Conservation (phyloP, 2,888 invertebrate species). For the Mimumesa dahlbomi region DNA sequence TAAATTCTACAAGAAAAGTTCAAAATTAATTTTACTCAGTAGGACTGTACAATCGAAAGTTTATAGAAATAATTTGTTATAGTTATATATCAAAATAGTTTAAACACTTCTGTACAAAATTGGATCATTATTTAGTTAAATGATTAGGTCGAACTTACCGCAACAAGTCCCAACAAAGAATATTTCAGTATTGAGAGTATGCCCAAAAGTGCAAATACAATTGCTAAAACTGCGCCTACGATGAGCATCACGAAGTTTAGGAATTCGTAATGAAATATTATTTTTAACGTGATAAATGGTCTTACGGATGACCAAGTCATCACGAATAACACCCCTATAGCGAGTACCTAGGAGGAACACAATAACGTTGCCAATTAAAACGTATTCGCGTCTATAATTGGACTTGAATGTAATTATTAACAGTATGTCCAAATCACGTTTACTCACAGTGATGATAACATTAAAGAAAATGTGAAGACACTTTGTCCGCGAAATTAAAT, state of each 20-base stretch:
- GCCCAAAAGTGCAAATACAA: not conserved
- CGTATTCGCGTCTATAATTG: no score
- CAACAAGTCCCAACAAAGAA: no score
- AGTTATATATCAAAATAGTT: no score
- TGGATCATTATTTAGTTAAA: no score
- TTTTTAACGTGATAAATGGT: not conserved
- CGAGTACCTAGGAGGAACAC: not conserved
- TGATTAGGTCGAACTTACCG: no score
- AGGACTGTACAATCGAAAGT: no score
- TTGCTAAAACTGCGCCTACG: not conserved
- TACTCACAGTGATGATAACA: not conserved
- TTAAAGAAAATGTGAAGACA: not conserved
- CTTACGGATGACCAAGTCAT: not conserved
- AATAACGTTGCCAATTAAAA: no score
- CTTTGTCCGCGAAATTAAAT: not conserved
- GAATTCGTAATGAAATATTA: not conserved
- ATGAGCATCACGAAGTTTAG: not conserved
- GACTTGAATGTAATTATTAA: not conserved
- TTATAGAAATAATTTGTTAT: no score
- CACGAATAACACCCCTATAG: not conserved
- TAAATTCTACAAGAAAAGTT: not conserved
- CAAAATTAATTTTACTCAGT: no score
- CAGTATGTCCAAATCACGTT: not conserved
- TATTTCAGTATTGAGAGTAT: not conserved
- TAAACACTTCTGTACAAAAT: no score